Percentiles rank a stretch among this genome's conserved stretches.
Evolutionary conservation across 2,888 invertebrate species (phyloP).

Genomic region (Neoaliturus tenellus): DNA sequence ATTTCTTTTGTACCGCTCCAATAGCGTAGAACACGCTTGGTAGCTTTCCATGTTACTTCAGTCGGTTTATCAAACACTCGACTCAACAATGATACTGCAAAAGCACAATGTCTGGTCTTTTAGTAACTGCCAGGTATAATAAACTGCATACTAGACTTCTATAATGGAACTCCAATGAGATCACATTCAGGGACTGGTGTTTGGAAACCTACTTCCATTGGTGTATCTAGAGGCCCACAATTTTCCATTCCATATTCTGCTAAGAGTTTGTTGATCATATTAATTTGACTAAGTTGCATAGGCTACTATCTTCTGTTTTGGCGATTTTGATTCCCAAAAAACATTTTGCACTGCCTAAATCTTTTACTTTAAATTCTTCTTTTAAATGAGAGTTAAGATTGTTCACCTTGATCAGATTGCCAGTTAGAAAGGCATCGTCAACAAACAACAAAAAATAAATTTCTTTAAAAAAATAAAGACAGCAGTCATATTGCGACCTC

Average conservation of each 20-base stretch:
- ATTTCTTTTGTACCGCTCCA: conserved; percentile 53
- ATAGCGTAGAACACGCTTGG: conserved; percentile 57
- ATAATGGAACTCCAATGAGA: conserved; percentile 46
- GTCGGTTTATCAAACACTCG: conserved; percentile 42
- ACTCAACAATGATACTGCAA: conserved; percentile 54
- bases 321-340: conserved; percentile 57
- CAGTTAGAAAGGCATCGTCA: conserved; percentile 55
- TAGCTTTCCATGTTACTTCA: conserved; percentile 55
- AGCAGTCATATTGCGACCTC: conserved; percentile 54
- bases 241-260: conserved; percentile 49
- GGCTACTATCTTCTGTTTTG: conserved; percentile 17
- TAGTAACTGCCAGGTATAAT: conserved; percentile 53
- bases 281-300: conserved; percentile 33
- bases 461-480: conserved; percentile 40
- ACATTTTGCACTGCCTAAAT: conserved; percentile 25
- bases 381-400: conserved; percentile 40
- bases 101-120: conserved; percentile 54
- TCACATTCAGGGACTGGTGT: neutral
- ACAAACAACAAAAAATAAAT: conserved; percentile 53
- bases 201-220: conserved; percentile 57
- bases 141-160: conserved; percentile 39
- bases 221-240: conserved; percentile 39
- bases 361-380: conserved; percentile 54
- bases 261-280: conserved; percentile 48
- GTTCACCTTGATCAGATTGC: conserved; percentile 23